Conservation (phyloP, 2,888 invertebrate species). For the Zele albiditarsus region DNA sequence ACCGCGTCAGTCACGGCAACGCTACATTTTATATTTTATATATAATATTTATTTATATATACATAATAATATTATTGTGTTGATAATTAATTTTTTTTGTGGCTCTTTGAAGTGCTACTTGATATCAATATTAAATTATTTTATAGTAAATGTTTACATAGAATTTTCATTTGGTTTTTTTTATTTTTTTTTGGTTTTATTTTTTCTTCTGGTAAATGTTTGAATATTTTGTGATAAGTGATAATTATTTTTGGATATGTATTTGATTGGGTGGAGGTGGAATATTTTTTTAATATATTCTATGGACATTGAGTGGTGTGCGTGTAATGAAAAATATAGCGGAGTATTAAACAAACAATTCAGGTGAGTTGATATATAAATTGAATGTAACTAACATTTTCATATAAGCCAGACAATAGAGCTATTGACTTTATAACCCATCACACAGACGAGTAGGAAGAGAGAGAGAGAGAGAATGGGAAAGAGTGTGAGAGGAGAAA, state of each 20-base stretch:
- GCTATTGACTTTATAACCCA: constrained; percentile 7
- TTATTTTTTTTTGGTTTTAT: neutral
- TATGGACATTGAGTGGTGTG: neutral
- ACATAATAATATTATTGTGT: constrained; percentile 19
- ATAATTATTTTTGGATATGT: no score
- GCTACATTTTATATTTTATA: constrained; percentile 38
- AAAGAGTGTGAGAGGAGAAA: neutral
- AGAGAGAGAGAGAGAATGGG: neutral
- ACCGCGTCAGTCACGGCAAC: constrained; percentile 53
- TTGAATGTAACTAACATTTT: neutral
- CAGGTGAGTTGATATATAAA: neutral
- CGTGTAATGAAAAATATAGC: constrained; percentile 1
- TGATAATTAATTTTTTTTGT: constrained; percentile 5
- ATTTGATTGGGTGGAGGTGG: no score
- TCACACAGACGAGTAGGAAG: constrained; percentile 6
- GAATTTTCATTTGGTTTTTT: neutral
- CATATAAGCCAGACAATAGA: neutral
- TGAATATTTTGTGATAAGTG: no score
- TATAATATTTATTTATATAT: constrained; percentile 1
- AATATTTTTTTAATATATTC: no score
- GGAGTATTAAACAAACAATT: constrained; percentile 11
- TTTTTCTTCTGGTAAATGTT: no score
- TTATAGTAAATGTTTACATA: no score
- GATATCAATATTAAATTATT: no score
- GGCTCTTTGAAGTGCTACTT: no score